phyloP scores from a whole-genome alignment of 2,888 invertebrate genomes.

The Mantis religiosa region DNA sequence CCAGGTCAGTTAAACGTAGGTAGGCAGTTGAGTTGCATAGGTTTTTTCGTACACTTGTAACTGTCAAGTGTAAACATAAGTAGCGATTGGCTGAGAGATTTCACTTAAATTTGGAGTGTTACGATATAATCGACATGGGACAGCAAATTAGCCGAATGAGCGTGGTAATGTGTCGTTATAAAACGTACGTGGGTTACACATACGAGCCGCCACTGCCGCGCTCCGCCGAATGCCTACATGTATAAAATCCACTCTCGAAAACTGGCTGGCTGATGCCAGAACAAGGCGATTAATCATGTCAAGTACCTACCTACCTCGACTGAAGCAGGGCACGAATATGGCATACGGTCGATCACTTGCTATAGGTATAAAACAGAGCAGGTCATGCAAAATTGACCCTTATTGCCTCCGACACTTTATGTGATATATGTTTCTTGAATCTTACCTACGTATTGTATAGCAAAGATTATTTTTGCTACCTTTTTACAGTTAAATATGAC shows the following conservation, averaged over 20 bases:
- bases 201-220: neutral
- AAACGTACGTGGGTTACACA: too few species aligned
- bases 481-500: slow-evolving; percentile 5
- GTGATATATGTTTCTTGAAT: slow-evolving; percentile 16
- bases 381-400: slow-evolving; percentile 11
- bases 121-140: too few species aligned
- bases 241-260: slow-evolving; percentile 2
- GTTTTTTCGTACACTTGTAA: too few species aligned
- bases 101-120: too few species aligned
- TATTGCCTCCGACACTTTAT: neutral
- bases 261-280: slow-evolving; percentile 11
- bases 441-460: neutral
- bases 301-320: slow-evolving; percentile 13
- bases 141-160: too few species aligned
- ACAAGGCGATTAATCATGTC: slow-evolving; percentile 18
- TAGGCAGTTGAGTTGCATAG: too few species aligned
- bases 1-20: too few species aligned
- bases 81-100: too few species aligned
- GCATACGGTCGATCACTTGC: slow-evolving; percentile 12
- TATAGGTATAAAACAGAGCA: slow-evolving; percentile 8
- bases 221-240: neutral
- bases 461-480: neutral
- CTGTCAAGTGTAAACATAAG: too few species aligned
- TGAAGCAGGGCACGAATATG: slow-evolving; percentile 11
- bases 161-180: too few species aligned